Percentiles rank a stretch among this genome's conserved stretches.
These are phyloP conservation scores for Scytalopus superciliaris DNA, from an alignment of 2,113 vertebrate species.

Conservation along the genomic window DNA sequence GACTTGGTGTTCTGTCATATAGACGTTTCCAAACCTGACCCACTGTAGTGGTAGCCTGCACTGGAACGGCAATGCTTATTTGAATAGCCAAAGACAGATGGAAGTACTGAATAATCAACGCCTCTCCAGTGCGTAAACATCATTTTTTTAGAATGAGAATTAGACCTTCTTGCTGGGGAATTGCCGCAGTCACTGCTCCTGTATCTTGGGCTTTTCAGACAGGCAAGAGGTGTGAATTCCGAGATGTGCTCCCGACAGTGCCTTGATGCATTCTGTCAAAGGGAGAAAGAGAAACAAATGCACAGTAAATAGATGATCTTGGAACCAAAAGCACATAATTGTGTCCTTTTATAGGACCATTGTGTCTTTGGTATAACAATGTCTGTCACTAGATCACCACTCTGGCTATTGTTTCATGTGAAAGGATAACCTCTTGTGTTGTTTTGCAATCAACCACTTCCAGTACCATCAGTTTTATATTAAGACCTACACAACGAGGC, in stretches of 20 bases:
- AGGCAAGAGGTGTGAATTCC: slow-evolving; percentile 83
- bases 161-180: slow-evolving; percentile 77
- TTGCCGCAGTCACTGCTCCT: slow-evolving; percentile 71
- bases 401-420: neutral
- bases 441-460: neutral
- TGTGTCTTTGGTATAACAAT: neutral
- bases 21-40: slow-evolving; percentile 80
- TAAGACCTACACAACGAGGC: neutral
- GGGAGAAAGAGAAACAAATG: neutral
- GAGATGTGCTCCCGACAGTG: slow-evolving; percentile 77
- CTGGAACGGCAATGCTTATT: slow-evolving; percentile 60
- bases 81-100: slow-evolving; percentile 75
- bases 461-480: neutral
- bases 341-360: neutral
- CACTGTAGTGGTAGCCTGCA: slow-evolving; percentile 47
- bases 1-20: slow-evolving; percentile 77
- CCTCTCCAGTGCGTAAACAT: slow-evolving; percentile 80
- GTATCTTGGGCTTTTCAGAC: slow-evolving; percentile 74
- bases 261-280: slow-evolving; percentile 77
- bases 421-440: neutral
- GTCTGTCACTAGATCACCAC: neutral
- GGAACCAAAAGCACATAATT: neutral
- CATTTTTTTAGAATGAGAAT: slow-evolving; percentile 77
- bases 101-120: slow-evolving; percentile 78
- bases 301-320: neutral